Conservation (phyloP, 2,888 invertebrate genomes). For the Spodoptera exigua region DNA sequence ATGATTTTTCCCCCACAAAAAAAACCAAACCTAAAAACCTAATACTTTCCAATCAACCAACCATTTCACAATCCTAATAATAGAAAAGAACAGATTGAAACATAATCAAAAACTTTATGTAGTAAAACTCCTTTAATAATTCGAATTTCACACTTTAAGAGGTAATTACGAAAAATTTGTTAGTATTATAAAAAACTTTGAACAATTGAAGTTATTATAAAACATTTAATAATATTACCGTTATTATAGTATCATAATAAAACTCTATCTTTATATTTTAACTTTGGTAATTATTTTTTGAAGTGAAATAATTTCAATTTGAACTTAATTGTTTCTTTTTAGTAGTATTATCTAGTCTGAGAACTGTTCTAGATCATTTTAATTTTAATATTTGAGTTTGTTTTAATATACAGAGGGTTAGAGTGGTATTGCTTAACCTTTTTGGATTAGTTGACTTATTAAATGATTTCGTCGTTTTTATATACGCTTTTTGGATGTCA, state of each 20-base stretch:
- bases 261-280: constrained; percentile 20
- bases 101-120: constrained; percentile 27
- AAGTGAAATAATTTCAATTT: constrained; percentile 9
- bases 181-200: constrained; percentile 24
- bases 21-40: too few relatives aligned
- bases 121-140: constrained; percentile 16
- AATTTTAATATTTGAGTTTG: too few relatives aligned
- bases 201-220: constrained; percentile 9
- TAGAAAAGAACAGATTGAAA: constrained; percentile 11
- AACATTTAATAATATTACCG: constrained; percentile 18
- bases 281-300: constrained; percentile 31
- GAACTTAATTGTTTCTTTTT: constrained; percentile 13
- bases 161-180: constrained; percentile 31
- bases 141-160: constrained; percentile 28
- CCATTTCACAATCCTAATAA: too few relatives aligned
- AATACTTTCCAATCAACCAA: too few relatives aligned
- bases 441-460: too few relatives aligned
- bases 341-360: too few relatives aligned
- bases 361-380: too few relatives aligned
- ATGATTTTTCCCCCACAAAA: too few relatives aligned
- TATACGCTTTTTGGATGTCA: too few relatives aligned
- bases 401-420: too few relatives aligned
- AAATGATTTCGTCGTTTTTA: too few relatives aligned
- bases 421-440: too few relatives aligned
- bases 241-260: constrained; percentile 13